Conservation (phyloP, 1,140 invertebrate species). For the Tetramorium simillimum region DNA sequence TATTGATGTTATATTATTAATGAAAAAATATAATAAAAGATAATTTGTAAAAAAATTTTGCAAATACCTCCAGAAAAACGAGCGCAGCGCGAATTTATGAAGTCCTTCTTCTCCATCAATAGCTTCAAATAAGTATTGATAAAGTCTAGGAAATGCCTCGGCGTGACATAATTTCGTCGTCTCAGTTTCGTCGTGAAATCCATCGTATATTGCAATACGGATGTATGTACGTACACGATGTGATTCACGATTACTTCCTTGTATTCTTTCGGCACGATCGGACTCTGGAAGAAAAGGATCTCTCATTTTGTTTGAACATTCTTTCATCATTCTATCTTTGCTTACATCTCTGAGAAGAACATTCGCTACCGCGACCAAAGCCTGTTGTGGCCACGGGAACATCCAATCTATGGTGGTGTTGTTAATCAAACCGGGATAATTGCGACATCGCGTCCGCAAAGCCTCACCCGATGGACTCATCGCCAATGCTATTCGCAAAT, state of each 20-base stretch:
- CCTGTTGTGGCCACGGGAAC: conserved; percentile 96
- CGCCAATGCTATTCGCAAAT: conserved; percentile 95
- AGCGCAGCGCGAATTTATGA: conserved; percentile 82
- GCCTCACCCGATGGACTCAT: conserved; percentile 95
- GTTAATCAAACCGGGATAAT: conserved; percentile 96
- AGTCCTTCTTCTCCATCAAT: conserved; percentile 87
- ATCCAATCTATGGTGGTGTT: conserved; percentile 98
- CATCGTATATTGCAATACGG: conserved; percentile 89
- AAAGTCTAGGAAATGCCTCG: conserved; percentile 95
- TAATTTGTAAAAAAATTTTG: conserved; percentile 14
- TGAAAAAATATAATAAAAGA: neutral
- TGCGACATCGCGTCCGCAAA: conserved; percentile 92
- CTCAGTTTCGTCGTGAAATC: conserved; percentile 90
- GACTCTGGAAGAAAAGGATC: conserved; percentile 81
- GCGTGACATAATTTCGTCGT: conserved; percentile 94
- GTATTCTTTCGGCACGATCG: conserved; percentile 88
- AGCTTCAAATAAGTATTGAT: conserved; percentile 92
- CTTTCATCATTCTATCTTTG: conserved; percentile 19
- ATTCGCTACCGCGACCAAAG: conserved; percentile 93
- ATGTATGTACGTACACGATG: conserved; percentile 93
- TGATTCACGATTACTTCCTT: conserved; percentile 91
- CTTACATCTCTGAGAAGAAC: conserved; percentile 90
- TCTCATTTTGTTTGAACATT: neutral
- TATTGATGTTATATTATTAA: neutral
- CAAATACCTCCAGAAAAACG: conserved; percentile 80